phyloP scores from a whole-genome alignment of 1,140 invertebrate genomes.

The Lycorma delicatula region DNA sequence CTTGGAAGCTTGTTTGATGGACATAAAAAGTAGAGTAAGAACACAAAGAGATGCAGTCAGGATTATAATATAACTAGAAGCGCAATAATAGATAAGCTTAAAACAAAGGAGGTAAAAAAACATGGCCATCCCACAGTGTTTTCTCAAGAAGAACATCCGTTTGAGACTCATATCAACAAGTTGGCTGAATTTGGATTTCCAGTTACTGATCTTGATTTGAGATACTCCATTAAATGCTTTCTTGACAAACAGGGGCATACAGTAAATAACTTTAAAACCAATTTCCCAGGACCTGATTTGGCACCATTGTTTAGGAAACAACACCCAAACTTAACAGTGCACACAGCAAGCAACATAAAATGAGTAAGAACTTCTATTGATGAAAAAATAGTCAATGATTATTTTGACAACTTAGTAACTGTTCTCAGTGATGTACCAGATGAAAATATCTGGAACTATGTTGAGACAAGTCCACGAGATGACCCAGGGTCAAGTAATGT shows the following conservation, averaged over 20 bases:
- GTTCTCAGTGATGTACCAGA: no score
- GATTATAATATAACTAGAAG: constrained; percentile 15
- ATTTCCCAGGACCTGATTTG: constrained; percentile 32
- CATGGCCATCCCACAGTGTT: constrained; percentile 12
- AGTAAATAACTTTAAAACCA: constrained; percentile 27
- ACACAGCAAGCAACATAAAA: constrained; percentile 32
- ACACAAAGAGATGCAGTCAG: constrained; percentile 8
- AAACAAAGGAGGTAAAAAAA: constrained; percentile 13
- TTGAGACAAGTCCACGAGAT: no score
- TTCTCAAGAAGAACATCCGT: constrained; percentile 11
- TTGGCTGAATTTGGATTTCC: constrained; percentile 15
- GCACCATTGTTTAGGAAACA: constrained; percentile 27
- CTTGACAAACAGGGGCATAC: constrained; percentile 8
- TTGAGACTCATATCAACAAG: constrained; percentile 7
- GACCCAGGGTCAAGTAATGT: no score
- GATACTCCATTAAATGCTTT: constrained; percentile 8
- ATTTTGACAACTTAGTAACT: no score
- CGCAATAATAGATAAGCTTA: constrained; percentile 18
- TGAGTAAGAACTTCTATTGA: constrained; percentile 22
- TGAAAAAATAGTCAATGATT: constrained; percentile 21
- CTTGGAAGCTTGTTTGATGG: constrained; percentile 10
- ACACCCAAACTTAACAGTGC: constrained; percentile 24
- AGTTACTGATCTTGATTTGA: constrained; percentile 13
- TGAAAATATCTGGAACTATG: no score
- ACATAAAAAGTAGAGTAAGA: constrained; percentile 14